phyloP scores from a whole-genome alignment of 2,797 vertebrate species.

The Danio tinwini region DNA sequence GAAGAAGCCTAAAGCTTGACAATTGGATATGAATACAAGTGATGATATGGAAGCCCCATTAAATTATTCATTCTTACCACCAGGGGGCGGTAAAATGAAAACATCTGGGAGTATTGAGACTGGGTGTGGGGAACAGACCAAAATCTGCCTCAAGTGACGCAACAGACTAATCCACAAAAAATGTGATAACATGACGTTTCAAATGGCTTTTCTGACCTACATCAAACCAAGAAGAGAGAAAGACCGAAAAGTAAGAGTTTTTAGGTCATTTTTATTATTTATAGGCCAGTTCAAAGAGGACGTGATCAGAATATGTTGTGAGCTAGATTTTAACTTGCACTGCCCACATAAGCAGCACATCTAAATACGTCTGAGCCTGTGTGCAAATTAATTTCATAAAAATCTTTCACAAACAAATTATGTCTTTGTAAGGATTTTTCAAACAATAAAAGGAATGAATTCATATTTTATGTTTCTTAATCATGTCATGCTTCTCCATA shows the following conservation, averaged over 20 bases:
- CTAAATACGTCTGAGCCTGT: not conserved
- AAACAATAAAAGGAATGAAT: not conserved
- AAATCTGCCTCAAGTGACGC: constrained; percentile 22
- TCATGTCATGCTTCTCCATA: not conserved
- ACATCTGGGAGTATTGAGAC: not conserved
- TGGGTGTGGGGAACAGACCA: constrained; percentile 17
- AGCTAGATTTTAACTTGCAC: not conserved
- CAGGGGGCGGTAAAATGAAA: constrained; percentile 24
- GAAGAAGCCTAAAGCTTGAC: not conserved
- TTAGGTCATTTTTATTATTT: constrained; percentile 15
- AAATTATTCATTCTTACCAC: constrained; percentile 29
- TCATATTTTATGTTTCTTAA: not conserved
- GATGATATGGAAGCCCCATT: not conserved
- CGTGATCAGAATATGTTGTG: not conserved
- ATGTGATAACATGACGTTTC: constrained; percentile 40
- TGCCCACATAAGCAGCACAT: not conserved
- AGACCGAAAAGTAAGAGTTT: not conserved
- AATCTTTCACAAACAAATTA: constrained; percentile 4
- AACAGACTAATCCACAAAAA: constrained; percentile 42
- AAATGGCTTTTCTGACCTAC: constrained; percentile 42
- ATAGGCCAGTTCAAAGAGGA: not conserved
- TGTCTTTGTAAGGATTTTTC: not conserved
- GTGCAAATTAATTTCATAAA: not conserved
- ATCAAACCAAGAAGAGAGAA: not conserved
- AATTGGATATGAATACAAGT: not conserved